Percentiles rank a stretch among this genome's conserved stretches.
phyloP scores from a whole-genome alignment of 2,797 vertebrate genomes.

The Tachyglossus aculeatus region DNA sequence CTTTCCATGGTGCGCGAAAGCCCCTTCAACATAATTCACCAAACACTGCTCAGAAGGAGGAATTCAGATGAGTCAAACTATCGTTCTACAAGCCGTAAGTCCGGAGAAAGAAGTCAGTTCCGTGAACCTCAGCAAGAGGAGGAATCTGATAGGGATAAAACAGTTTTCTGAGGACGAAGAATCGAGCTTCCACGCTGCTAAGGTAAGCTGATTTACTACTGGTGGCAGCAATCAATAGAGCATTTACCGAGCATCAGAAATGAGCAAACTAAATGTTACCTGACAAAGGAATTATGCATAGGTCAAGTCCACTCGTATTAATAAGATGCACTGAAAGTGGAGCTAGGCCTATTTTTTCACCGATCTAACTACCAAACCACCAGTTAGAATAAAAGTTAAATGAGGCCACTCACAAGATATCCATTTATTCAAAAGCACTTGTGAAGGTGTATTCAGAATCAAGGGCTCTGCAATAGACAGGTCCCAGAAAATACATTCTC shows the following conservation, averaged over 20 bases:
- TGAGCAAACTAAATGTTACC: conserved; percentile 40
- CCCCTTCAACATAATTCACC: neutral
- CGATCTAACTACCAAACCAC: no score
- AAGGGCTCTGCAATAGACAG: no score
- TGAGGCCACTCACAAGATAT: no score
- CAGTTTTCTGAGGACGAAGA: conserved; percentile 33
- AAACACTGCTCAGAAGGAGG: neutral
- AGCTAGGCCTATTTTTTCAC: no score
- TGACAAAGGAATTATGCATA: conserved; percentile 26
- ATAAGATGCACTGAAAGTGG: conserved; percentile 27
- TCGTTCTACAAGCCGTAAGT: conserved; percentile 19
- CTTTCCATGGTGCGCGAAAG: neutral
- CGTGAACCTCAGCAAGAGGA: conserved; percentile 15
- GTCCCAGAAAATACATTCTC: no score
- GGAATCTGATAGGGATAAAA: conserved; percentile 36
- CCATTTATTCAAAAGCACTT: no score
- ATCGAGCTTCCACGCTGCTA: neutral
- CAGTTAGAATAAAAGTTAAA: no score
- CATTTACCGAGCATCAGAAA: conserved; percentile 48
- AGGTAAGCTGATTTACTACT: conserved; percentile 51
- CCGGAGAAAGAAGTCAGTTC: neutral
- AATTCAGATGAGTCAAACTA: conserved; percentile 14
- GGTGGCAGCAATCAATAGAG: conserved; percentile 31
- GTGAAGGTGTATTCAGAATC: no score
- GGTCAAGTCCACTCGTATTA: conserved; percentile 9